phyloP scores from a whole-genome alignment of 2,888 invertebrate species.

The Druceiella hillmani region DNA sequence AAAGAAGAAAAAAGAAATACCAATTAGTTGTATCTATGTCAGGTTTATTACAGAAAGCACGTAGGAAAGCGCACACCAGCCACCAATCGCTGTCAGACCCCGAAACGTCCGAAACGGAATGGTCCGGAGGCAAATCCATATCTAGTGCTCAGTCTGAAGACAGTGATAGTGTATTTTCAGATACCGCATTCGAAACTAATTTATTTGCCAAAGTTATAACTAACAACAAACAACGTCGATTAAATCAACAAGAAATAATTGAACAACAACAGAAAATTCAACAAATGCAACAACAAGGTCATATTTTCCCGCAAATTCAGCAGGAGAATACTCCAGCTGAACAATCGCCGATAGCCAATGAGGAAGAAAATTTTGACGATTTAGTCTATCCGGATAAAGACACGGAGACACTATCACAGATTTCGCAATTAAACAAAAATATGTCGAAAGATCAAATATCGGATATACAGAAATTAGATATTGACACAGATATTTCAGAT shows the following conservation, averaged over 20 bases:
- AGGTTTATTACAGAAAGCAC: conserved; percentile 79
- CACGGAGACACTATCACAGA: too few species aligned
- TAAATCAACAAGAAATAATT: conserved; percentile 46
- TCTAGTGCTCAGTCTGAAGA: conserved; percentile 73
- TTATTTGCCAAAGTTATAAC: conserved; percentile 59
- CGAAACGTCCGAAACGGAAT: conserved; percentile 71
- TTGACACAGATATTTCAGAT: conserved; percentile 56
- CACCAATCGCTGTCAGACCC: conserved; percentile 69
- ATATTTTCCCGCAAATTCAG: background rate
- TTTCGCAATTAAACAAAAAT: conserved; percentile 48
- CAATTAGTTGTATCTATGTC: conserved; percentile 79
- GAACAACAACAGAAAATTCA: conserved; percentile 47
- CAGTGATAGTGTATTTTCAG: conserved; percentile 68
- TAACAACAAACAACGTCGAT: conserved; percentile 43
- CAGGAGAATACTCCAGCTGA: too few species aligned
- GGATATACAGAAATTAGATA: conserved; percentile 49
- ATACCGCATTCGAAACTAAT: conserved; percentile 56
- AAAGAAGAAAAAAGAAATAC: conserved; percentile 70
- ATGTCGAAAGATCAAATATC: conserved; percentile 47
- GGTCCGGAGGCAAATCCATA: conserved; percentile 54
- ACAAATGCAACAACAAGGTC: conserved; percentile 43
- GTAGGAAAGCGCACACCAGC: conserved; percentile 57
- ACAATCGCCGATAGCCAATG: too few species aligned
- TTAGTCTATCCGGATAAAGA: too few species aligned
- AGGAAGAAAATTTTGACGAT: too few species aligned